Conservation (phyloP, 2,797 vertebrate genomes). For the Xenops minutus region DNA sequence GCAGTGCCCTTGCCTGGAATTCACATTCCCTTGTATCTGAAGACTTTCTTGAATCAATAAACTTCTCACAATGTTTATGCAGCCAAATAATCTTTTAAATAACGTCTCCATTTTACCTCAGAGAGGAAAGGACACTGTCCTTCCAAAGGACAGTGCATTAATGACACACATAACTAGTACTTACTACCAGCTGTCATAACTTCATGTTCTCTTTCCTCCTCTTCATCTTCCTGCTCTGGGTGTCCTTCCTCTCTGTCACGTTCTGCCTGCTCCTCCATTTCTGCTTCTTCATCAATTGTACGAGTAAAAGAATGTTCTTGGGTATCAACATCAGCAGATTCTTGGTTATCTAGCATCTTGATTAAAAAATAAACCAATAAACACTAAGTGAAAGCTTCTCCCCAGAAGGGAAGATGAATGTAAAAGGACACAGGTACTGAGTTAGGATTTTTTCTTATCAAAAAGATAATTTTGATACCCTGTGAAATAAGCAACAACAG, state of each 20-base stretch:
- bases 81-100: neutral
- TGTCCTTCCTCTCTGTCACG: conserved; percentile 92
- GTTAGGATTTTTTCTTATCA: neutral
- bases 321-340: conserved; percentile 88
- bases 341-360: conserved; percentile 92
- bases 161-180: conserved; percentile 56
- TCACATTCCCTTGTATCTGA: neutral
- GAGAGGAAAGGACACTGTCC: neutral
- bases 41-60: neutral
- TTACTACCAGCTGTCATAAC: conserved; percentile 98
- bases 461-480: neutral
- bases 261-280: conserved; percentile 92
- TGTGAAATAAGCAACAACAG: neutral
- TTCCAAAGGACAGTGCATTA: neutral
- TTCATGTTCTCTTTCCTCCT: conserved; percentile 95
- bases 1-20: neutral
- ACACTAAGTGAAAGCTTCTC: neutral
- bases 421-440: neutral
- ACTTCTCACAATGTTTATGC: neutral
- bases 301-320: conserved; percentile 94
- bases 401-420: neutral
- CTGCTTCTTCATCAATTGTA: conserved; percentile 96
- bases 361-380: neutral
- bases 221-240: conserved; percentile 92
- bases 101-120: neutral